phyloP scores from a whole-genome alignment of 35 echinoderm and acorn worm species.

The Ophiothrix spiculata region DNA sequence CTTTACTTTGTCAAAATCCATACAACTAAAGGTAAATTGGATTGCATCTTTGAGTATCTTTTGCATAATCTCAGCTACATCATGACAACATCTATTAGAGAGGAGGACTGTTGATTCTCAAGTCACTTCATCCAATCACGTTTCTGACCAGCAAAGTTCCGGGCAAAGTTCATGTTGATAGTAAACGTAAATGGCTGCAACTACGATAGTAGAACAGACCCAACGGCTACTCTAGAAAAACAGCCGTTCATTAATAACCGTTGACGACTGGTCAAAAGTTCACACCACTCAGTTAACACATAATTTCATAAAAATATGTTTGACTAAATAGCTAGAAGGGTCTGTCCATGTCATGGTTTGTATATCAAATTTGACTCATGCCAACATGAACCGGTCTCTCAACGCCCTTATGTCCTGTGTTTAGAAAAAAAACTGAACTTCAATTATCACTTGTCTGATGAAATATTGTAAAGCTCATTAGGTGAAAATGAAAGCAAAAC shows the following conservation, averaged over 20 bases:
- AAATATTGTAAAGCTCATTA: background rate
- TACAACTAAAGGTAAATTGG: no score
- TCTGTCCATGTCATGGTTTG: background rate
- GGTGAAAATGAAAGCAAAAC: conserved; percentile 9
- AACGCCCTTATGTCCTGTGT: background rate
- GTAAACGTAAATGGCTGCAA: no score
- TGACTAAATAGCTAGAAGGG: background rate
- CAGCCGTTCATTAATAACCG: background rate
- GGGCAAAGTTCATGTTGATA: no score
- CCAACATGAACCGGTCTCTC: background rate
- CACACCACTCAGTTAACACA: background rate
- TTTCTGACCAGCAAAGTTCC: no score
- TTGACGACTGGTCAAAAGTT: background rate
- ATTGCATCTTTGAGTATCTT: no score
- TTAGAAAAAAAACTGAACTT: background rate
- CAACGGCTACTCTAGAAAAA: background rate
- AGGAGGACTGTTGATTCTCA: no score
- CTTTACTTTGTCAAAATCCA: no score
- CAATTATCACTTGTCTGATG: background rate
- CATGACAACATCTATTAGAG: no score
- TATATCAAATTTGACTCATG: no score
- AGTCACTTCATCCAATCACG: no score
- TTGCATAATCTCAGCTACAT: no score
- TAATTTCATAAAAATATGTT: conserved; percentile 17
- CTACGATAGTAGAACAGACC: no score